These are phyloP conservation scores for Furcula furcula DNA, from an alignment of 2,888 invertebrate species.

Conservation along the genomic window DNA sequence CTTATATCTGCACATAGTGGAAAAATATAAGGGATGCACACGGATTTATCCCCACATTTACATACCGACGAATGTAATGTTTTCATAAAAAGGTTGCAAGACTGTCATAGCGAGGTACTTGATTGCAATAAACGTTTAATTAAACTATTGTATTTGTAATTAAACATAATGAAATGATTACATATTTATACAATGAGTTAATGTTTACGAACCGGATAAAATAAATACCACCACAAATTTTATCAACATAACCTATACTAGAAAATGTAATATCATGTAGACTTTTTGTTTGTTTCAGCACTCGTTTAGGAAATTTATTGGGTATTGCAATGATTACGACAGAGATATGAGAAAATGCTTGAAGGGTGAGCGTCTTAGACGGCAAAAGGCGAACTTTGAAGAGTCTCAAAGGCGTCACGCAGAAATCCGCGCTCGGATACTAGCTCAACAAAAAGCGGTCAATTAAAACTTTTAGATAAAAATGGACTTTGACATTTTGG, in stretches of 20 bases:
- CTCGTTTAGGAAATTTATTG: constrained; percentile 83
- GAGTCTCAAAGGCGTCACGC: constrained; percentile 73
- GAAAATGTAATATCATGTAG: too few species aligned
- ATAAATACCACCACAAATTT: too few species aligned
- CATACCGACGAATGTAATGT: constrained; percentile 90
- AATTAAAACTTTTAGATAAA: constrained; percentile 18
- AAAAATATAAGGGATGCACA: constrained; percentile 82
- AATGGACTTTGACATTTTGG: constrained; percentile 78
- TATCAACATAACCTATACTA: neutral
- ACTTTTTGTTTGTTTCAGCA: constrained; percentile 82
- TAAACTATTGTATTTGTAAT: too few species aligned
- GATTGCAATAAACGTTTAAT: constrained; percentile 33
- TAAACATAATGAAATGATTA: too few species aligned
- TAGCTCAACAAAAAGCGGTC: constrained; percentile 39
- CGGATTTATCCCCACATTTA: constrained; percentile 86
- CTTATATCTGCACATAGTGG: too few species aligned
- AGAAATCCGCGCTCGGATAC: constrained; percentile 61
- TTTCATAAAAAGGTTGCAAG: constrained; percentile 84
- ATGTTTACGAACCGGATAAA: too few species aligned
- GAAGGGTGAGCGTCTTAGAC: constrained; percentile 80
- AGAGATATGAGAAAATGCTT: constrained; percentile 84
- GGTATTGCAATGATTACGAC: constrained; percentile 84
- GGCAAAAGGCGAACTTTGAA: constrained; percentile 78
- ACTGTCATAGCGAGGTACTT: constrained; percentile 86
- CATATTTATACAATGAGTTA: too few species aligned